These are phyloP conservation scores for Therioaphis trifolii DNA, from an alignment of 2,888 invertebrate species.

Conservation along the genomic window DNA sequence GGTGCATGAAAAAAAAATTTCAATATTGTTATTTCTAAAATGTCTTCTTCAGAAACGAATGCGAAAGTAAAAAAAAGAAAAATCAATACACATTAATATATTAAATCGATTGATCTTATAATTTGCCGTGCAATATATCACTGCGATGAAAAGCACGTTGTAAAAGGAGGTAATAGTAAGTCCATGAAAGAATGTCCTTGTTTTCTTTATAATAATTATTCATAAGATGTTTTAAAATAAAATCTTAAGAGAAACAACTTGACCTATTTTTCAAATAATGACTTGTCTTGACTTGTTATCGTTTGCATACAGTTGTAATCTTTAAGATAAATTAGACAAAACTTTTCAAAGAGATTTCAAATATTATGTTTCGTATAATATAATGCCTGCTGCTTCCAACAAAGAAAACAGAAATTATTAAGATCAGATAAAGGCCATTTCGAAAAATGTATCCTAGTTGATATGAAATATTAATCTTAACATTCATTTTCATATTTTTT, in stretches of 20 bases:
- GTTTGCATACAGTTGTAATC: slow-evolving; percentile 6
- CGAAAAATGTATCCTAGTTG: not conserved
- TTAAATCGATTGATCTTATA: not conserved
- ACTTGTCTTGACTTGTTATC: slow-evolving; percentile 14
- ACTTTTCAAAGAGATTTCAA: slow-evolving; percentile 13
- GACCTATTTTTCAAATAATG: slow-evolving; percentile 21
- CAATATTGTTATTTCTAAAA: no score
- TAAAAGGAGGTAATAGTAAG: no score
- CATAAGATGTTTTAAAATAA: not conserved
- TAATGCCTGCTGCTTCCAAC: not conserved
- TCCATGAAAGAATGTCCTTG: not conserved
- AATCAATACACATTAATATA: not conserved
- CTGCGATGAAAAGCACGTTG: no score
- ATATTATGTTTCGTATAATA: not conserved
- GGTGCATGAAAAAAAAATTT: no score
- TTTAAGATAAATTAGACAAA: slow-evolving; percentile 34
- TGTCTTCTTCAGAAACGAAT: no score
- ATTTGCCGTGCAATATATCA: no score
- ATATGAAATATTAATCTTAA: not conserved
- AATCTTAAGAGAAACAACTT: slow-evolving; percentile 9
- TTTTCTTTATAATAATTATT: not conserved
- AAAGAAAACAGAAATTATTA: slow-evolving; percentile 1
- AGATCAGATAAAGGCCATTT: slow-evolving; percentile 6
- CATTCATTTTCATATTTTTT: no score
- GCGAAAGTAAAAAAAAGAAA: not conserved